Base-by-base conservation (phyloP, 2,888 invertebrate species). In the Melikaiella ostensackeni region DNA sequence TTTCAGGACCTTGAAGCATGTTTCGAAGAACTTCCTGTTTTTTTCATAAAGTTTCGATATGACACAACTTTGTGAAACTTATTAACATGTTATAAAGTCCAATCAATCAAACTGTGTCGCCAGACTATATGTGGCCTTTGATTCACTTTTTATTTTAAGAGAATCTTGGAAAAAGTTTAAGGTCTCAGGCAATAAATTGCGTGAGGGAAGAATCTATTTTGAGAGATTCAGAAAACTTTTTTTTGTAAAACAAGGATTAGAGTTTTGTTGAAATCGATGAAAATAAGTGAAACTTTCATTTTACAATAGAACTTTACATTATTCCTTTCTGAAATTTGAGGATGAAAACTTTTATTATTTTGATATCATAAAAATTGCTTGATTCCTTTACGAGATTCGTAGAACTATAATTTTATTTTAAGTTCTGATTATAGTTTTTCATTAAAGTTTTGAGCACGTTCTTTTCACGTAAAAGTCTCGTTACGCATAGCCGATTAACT, bases 31-130 rank as follows among this genome's bases (percentile, higher is more conserved):
- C 8, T 70, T 46, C 50, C 33, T 55, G 16, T 70, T 55, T 50
- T 30, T 11, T 30, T n/a, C 7, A 70, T 33, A 50, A 55, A 70
- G 30, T 70, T 50, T 30, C n/a, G n/a, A 30, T n/a, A 27, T 70
- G 70, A 30, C 30, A 66, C 66, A 66, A 70, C 11, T 55, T 70
- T 50, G 21, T 46, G 11, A 30, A 50, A 70, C 70, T 33, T 46
- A 5, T 50, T 13, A 30, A 33, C 70, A 50, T n/a, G 30, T 55
- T 55, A 70, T 70, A n/a, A 50, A 70, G 50, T 33, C 13, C 30
- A 50, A 70, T 70, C 50, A 70, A 70, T 70, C 46, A 50, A 50
- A 70, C 33, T 16, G 33, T 30, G 50, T 30, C 21, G 27, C 11
- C 50, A 30, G 19, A 4, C n/a, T 50, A 33, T 30, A 7, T 55